phyloP scores from a whole-genome alignment of 2,888 invertebrate genomes.

The Lasius platythorax region DNA sequence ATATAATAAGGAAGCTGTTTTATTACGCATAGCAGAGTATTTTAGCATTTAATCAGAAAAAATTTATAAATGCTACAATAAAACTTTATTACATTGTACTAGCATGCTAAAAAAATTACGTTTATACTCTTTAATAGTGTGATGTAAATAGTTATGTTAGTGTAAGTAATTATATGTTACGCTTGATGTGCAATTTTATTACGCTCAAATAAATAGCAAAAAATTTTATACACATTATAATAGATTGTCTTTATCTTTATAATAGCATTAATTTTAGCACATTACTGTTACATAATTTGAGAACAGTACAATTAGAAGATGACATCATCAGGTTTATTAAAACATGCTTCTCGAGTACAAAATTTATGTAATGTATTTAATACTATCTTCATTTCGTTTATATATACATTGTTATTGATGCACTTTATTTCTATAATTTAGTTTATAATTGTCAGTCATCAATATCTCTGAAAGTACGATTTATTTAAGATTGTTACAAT shows the following conservation, averaged over 20 bases:
- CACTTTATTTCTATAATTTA: not conserved
- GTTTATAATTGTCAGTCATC: not conserved
- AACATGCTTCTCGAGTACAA: too few species aligned
- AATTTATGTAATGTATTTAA: too few species aligned
- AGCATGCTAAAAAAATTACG: not conserved
- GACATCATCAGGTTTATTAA: not conserved
- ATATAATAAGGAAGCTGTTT: too few species aligned
- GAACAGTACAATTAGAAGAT: not conserved
- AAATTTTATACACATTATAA: not conserved
- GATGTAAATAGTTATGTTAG: not conserved
- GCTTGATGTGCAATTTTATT: conserved; percentile 18
- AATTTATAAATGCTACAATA: too few species aligned
- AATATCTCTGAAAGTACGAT: not conserved
- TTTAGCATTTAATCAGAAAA: too few species aligned
- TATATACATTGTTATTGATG: too few species aligned
- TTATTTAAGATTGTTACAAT: too few species aligned
- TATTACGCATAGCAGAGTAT: too few species aligned
- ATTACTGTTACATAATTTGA: not conserved
- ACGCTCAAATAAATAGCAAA: not conserved
- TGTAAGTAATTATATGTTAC: not conserved
- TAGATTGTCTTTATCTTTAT: not conserved
- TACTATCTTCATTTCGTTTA: too few species aligned
- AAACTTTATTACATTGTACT: too few species aligned
- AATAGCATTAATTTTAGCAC: not conserved
- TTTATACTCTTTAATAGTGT: not conserved